Evolutionary conservation across 2,113 vertebrate species (phyloP).

Genomic region (Sialia sialis): DNA sequence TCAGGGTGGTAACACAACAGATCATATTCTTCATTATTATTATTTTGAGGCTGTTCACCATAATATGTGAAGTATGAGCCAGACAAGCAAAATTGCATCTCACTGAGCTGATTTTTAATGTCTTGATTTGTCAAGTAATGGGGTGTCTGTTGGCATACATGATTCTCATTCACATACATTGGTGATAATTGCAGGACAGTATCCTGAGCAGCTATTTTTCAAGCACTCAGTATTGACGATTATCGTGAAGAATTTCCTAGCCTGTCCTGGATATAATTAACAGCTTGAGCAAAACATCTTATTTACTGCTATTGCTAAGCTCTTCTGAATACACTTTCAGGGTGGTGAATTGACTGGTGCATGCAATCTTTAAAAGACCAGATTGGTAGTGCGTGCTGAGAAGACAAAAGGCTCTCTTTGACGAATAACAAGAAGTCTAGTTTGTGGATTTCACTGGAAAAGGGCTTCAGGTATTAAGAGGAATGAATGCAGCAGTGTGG

Average conservation of each 20-base stretch:
- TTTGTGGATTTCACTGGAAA: background rate
- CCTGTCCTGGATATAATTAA: conserved; percentile 59
- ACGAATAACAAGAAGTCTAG: background rate
- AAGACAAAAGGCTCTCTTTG: conserved; percentile 10
- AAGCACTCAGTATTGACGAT: conserved; percentile 55
- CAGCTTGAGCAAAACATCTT: conserved; percentile 32
- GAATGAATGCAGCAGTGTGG: background rate
- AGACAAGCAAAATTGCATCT: conserved; percentile 63
- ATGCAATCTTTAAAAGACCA: background rate
- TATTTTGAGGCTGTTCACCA: conserved; percentile 37
- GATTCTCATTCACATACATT: conserved; percentile 45
- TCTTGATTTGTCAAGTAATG: conserved; percentile 53
- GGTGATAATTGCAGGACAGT: conserved; percentile 53
- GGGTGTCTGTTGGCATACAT: conserved; percentile 55
- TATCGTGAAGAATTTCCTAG: conserved; percentile 62
- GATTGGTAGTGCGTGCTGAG: background rate
- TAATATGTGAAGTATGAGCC: conserved; percentile 42
- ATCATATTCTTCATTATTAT: conserved; percentile 62
- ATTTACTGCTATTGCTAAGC: background rate
- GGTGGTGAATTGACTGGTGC: background rate
- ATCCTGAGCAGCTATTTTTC: conserved; percentile 58
- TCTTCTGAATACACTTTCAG: background rate
- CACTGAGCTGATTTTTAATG: conserved; percentile 55
- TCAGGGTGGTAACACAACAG: conserved; percentile 51
- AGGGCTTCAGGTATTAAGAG: background rate